Evolutionary conservation across 2,888 invertebrate species (phyloP), one percentile per base, ranked within the genome.

Genomic region (Aleiodes testaceus): DNA sequence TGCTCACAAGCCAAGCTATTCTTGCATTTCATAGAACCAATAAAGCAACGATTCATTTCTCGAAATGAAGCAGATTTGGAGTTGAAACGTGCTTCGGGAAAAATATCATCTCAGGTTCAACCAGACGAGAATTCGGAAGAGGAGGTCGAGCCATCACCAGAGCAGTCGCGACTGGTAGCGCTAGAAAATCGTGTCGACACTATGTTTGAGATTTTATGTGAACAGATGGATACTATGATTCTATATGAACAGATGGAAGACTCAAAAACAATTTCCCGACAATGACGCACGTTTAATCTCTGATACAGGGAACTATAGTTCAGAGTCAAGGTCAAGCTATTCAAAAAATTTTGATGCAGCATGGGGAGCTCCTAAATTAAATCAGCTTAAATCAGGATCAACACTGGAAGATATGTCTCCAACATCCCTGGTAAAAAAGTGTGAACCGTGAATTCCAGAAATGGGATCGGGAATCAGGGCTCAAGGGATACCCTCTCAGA

Each of bases 131-230:
- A 50, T 1, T 18, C 50, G 5, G 64, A 47, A n/a, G 26, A 47
- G 12, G 26, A 22, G n/a, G 30, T n/a, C 3, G 7, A 66, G 11
- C 30, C 52, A 14, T 16, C 0, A 6, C 14, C 30, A 26, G 36
- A 66, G 7, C 49, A 52, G 12, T 66, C 66, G 0, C 5, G 50
- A 16, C 14, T 66, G 11, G 66, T 12, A 12, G 52, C 42, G 14
- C 16, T 66, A 18, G 30, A 65, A 16, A 30, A 65, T n/a, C 26
- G 49, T 2, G 47, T 65, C 30, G 26, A 64, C 26, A 18, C 12
- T 16, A 66, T 66, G 52, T 50, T 66, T 9, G 26, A 50, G 20
- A n/a, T 49, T 11, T 22, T 66, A 16, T 18, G 47, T 12, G 52
- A 50, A 6, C 50, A 30, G 20, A 66, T 66, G 6, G 18, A 66